Evolutionary conservation across 2,888 invertebrate species (phyloP).

Genomic region (Omphaloscelis lunosa): DNA sequence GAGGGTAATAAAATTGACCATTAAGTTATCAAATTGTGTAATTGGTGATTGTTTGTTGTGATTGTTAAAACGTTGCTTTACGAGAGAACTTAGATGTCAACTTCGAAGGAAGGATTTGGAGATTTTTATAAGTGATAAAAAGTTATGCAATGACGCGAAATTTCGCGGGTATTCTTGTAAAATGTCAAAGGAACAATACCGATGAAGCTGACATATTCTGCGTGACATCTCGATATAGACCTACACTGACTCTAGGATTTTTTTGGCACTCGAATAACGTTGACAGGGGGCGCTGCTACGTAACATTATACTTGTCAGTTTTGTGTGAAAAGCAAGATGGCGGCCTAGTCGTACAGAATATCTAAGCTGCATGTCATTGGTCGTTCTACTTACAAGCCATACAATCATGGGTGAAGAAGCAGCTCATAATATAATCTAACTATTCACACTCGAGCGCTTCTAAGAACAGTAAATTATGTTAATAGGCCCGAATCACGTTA

Average conservation of each 20-base stretch:
- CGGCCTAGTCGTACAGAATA: neutral
- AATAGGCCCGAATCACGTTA: slow-evolving; percentile 25
- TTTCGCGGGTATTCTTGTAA: neutral
- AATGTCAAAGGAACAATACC: neutral
- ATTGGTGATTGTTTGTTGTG: slow-evolving; percentile 37
- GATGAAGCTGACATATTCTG: neutral
- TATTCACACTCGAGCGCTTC: slow-evolving; percentile 16
- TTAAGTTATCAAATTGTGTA: slow-evolving; percentile 34
- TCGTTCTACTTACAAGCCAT: slow-evolving; percentile 24
- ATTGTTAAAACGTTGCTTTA: slow-evolving; percentile 8
- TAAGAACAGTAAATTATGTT: slow-evolving; percentile 45
- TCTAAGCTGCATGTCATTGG: neutral
- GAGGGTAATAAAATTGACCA: slow-evolving; percentile 42
- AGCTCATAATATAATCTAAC: slow-evolving; percentile 9
- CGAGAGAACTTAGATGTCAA: neutral
- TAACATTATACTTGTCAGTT: neutral
- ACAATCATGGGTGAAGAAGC: slow-evolving; percentile 29
- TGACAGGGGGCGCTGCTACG: neutral
- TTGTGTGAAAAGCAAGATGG: neutral
- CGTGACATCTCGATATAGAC: neutral
- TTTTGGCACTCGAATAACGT: neutral
- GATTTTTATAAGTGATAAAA: neutral
- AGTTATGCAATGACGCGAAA: too few relatives aligned
- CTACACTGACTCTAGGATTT: too few relatives aligned
- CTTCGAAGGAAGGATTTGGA: neutral